Evolutionary conservation across 2,888 invertebrate species (phyloP), one percentile per base, ranked within the genome.

Genomic region (Sialis lutaria): DNA sequence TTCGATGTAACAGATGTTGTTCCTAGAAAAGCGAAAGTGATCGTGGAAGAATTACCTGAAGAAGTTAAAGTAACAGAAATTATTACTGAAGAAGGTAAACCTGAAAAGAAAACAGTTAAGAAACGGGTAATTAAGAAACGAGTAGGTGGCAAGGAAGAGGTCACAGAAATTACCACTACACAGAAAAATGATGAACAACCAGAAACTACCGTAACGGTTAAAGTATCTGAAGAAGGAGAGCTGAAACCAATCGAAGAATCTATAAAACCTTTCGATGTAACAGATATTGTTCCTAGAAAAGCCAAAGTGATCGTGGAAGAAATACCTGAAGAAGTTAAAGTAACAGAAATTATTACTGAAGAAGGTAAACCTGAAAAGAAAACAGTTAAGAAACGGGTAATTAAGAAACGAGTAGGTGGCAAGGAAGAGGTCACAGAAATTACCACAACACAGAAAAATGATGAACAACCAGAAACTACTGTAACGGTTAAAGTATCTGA

Each of bases 101-200:
- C 56, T 6, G 57, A 55, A 44, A 60, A 59, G 48, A 51, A 58
- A 46, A 55, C 55, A n/a, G 56, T 46, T 6, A 51, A 51, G n/a
- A 58, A 55, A 40, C 56, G 57, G 4, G 45, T 48, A 6, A 49
- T 51, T 5, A 57, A 55, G 40, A 62, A 59, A 48, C 57, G 54
- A 37, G 53, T 55, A 48, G 59, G 58, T 9, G 57, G 55, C 4
- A 55, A 56, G 43, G 60, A 54, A 52, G 60, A 60, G 58, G 55
- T 52, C 55, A 69, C 69, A 55, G 64, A 70, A 64, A 67, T 69
- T 54, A 58, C 61, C n/a, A 64, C 60, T 1, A 58, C 64, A 37
- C 65, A 68, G 53, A 68, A 68, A 53, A 66, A 67, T 50, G 65
- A 67, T 37, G 65, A 63, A 55, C 54, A 64, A 60, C 59, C 69